These are phyloP conservation scores for Celastrina argiolus DNA, from an alignment of 2,888 invertebrate species.

Conservation along the genomic window DNA sequence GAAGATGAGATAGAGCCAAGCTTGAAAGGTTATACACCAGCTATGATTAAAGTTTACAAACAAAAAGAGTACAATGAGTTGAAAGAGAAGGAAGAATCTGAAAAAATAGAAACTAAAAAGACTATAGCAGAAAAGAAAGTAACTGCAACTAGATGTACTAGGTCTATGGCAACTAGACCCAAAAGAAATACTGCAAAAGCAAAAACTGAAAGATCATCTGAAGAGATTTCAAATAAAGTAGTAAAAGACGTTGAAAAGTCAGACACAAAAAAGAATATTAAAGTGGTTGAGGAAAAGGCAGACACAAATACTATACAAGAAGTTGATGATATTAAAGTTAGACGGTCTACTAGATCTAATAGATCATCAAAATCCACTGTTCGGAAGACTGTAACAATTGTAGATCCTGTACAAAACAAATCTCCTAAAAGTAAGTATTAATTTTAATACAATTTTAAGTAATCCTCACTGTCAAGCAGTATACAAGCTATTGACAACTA, in stretches of 20 bases:
- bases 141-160: constrained; percentile 43
- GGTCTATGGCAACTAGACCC: constrained; percentile 45
- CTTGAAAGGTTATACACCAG: constrained; percentile 72
- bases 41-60: constrained; percentile 73
- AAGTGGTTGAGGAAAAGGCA: neutral
- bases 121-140: constrained; percentile 39
- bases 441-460: neutral
- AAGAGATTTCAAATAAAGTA: neutral
- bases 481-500: too few relatives aligned
- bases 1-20: constrained; percentile 47
- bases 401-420: constrained; percentile 36
- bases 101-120: constrained; percentile 46
- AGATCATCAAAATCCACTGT: constrained; percentile 27
- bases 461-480: neutral
- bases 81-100: constrained; percentile 58
- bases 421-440: constrained; percentile 42
- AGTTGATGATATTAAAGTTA: neutral
- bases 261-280: too few relatives aligned
- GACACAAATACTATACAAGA: neutral
- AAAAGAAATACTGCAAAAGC: constrained; percentile 16
- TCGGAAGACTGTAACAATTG: constrained; percentile 42
- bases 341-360: constrained; percentile 5
- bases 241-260: constrained; percentile 4
- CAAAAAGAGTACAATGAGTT: constrained; percentile 68
- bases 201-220: neutral